Conservation (phyloP, 2,113 vertebrate genomes). For the Sturnira hondurensis region DNA sequence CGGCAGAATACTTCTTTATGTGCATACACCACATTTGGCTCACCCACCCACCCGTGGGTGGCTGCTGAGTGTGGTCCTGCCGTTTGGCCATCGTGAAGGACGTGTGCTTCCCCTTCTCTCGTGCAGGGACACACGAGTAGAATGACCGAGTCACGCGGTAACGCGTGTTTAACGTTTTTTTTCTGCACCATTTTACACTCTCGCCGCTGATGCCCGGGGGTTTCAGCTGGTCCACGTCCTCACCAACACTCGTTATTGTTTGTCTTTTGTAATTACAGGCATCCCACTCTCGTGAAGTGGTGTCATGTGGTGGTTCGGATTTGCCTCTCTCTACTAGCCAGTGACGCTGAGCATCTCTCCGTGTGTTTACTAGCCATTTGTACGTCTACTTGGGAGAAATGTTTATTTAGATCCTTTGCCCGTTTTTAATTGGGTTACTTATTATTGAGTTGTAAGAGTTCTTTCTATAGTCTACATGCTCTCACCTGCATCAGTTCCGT, state of each 20-base stretch:
- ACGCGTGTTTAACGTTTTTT: not conserved
- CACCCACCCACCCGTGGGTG: not conserved
- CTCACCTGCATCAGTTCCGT: not conserved
- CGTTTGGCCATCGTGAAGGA: not conserved
- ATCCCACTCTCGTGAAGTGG: not conserved
- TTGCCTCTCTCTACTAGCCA: not conserved
- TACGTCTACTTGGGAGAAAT: not conserved
- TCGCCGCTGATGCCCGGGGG: not conserved
- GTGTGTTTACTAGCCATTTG: not conserved
- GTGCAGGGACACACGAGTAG: not conserved
- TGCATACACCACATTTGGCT: not conserved
- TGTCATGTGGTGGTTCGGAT: not conserved
- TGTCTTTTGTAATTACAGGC: not conserved
- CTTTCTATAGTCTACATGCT: not conserved
- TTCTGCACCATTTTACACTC: not conserved
- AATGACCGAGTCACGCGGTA: not conserved
- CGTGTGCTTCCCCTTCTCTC: not conserved
- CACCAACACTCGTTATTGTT: not conserved
- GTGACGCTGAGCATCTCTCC: not conserved
- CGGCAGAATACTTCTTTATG: no score
- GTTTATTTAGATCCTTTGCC: not conserved
- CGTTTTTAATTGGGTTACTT: slow-evolving; percentile 25
- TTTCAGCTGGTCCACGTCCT: not conserved
- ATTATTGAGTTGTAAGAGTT: not conserved
- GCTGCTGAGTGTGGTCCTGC: not conserved